Evolutionary conservation across 64 coral and sea anemone genomes (phyloP).

Genomic region (Dendronephthya gigantea): DNA sequence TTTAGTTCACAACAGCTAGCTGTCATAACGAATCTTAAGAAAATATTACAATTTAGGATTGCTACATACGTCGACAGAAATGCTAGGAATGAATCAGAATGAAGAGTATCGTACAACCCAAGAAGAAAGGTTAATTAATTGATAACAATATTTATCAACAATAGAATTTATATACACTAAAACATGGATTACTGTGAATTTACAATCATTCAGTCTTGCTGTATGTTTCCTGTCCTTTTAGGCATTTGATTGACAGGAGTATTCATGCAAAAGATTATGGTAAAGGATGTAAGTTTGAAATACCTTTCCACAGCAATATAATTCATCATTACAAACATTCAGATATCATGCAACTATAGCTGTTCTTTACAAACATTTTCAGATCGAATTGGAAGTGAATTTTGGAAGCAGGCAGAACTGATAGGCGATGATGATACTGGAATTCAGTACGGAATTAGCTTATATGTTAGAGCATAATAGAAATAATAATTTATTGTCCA

Average conservation of each 20-base stretch:
- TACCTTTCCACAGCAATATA: too few relatives aligned
- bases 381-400: slow-evolving; percentile 99
- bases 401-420: slow-evolving; percentile 89
- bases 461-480: too few relatives aligned
- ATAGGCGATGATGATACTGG: slow-evolving; percentile 87
- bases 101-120: slow-evolving; percentile 83
- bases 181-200: neutral
- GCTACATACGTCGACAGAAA: slow-evolving; percentile 61
- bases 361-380: neutral
- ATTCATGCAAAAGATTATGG: slow-evolving; percentile 89
- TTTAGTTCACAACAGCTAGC: too few relatives aligned
- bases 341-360: neutral
- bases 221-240: slow-evolving; percentile 24
- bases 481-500: too few relatives aligned
- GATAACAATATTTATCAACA: too few relatives aligned
- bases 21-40: too few relatives aligned
- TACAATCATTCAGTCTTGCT: too few relatives aligned
- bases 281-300: slow-evolving; percentile 98
- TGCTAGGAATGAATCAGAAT: slow-evolving; percentile 98
- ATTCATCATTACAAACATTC: neutral
- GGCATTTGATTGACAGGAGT: slow-evolving; percentile 73
- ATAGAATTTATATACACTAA: too few relatives aligned
- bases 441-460: too few relatives aligned
- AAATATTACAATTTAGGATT: slow-evolving; percentile 37
- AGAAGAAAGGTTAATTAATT: slow-evolving; percentile 66